Conservation (phyloP, 2,113 vertebrate species). For the Clupea harengus region DNA sequence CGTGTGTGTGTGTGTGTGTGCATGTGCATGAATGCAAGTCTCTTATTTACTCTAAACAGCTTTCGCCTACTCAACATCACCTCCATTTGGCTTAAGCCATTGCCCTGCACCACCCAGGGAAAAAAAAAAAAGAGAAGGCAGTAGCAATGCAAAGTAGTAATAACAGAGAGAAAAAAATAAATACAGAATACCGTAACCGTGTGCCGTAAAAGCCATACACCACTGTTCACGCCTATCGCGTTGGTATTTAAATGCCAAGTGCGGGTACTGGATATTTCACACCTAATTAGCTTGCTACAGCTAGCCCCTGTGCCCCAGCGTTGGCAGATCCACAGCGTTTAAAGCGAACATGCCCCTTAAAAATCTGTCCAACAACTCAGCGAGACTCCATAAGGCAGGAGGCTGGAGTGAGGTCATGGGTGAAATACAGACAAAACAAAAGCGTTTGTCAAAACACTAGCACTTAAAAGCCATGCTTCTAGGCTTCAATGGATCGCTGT, state of each 20-base stretch:
- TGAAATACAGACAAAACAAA: background rate
- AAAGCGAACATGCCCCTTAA: constrained; percentile 71
- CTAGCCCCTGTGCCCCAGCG: constrained; percentile 33
- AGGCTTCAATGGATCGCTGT: background rate
- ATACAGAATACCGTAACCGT: background rate
- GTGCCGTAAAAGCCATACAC: constrained; percentile 12
- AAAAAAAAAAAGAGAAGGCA: background rate
- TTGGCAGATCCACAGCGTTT: constrained; percentile 53
- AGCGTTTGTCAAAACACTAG: background rate
- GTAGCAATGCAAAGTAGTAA: constrained; percentile 20
- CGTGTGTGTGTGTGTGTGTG: background rate
- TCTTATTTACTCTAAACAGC: constrained; percentile 28
- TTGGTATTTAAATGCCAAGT: constrained; percentile 73
- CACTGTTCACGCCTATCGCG: constrained; percentile 28
- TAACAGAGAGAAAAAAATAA: no score
- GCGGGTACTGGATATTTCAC: constrained; percentile 54
- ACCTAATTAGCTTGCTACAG: constrained; percentile 65
- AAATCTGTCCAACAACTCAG: constrained; percentile 56
- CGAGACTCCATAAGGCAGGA: constrained; percentile 36
- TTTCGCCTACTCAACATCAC: background rate
- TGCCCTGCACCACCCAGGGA: background rate
- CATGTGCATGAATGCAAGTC: background rate
- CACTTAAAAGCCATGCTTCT: background rate
- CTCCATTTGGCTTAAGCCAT: background rate
- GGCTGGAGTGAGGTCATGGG: background rate